These are phyloP conservation scores for Micoletzkya japonica DNA, from an alignment of 2,888 invertebrate genomes.

Conservation along the genomic window DNA sequence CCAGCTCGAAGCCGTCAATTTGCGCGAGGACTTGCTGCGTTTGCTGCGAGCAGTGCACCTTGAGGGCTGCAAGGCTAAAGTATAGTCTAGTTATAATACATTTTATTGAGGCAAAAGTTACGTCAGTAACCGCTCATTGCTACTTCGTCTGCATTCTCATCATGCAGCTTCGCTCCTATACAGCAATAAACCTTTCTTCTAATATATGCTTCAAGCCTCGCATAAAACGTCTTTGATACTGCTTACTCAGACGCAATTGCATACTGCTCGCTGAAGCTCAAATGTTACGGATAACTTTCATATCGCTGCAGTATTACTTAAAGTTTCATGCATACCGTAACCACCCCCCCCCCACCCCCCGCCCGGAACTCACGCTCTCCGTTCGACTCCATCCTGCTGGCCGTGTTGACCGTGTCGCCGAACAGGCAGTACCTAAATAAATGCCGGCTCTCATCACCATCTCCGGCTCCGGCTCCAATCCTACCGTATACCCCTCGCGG, in stretches of 20 bases:
- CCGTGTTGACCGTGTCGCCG: constrained; percentile 67
- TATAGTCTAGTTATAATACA: no score
- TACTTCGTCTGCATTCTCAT: not conserved
- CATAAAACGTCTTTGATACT: not conserved
- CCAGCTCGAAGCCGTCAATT: constrained; percentile 52
- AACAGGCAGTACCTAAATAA: constrained; percentile 65
- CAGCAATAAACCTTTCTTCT: no score
- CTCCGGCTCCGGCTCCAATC: no score
- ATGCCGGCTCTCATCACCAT: not conserved
- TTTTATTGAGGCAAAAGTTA: no score
- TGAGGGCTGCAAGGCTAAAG: constrained; percentile 48
- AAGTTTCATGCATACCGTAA: no score
- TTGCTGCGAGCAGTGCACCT: constrained; percentile 59
- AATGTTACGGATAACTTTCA: no score
- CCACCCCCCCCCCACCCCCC: no score
- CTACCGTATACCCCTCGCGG: not conserved
- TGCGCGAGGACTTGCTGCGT: constrained; percentile 46
- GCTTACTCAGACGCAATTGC: not conserved
- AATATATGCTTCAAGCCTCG: not conserved
- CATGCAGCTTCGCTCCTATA: no score
- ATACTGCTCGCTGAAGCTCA: no score
- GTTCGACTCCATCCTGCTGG: constrained; percentile 73
- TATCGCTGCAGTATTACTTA: no score
- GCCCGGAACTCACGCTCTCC: constrained; percentile 85
- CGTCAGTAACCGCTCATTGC: not conserved